Evolutionary conservation across 2,113 vertebrate species (phyloP).

Genomic region (Microcebus ravelobensis): DNA sequence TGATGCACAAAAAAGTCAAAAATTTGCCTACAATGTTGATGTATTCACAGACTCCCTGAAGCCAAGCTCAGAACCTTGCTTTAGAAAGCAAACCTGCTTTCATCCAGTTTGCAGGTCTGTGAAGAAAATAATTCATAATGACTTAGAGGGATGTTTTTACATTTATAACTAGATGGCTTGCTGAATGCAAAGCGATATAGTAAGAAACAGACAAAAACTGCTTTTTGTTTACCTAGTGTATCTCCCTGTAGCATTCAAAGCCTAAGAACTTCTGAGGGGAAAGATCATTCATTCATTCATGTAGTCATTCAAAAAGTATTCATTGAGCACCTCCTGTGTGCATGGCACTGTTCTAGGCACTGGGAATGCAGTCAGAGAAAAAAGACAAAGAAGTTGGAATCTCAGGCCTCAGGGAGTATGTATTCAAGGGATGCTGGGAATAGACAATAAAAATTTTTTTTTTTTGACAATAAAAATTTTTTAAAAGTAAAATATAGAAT

Average conservation of each 20-base stretch:
- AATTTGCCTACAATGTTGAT: constrained; percentile 9
- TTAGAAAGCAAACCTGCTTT: constrained; percentile 45
- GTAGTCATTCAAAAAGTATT: not conserved
- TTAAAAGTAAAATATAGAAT: not conserved
- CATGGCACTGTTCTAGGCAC: not conserved
- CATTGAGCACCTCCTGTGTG: not conserved
- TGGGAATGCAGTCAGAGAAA: not conserved
- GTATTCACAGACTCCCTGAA: constrained; percentile 22
- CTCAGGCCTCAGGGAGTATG: not conserved
- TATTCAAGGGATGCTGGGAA: not conserved
- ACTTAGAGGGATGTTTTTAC: not conserved
- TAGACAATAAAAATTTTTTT: not conserved
- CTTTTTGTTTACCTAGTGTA: not conserved
- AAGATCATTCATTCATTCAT: not conserved
- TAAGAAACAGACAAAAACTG: constrained; percentile 2
- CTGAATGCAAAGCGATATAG: not conserved
- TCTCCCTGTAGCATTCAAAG: not conserved
- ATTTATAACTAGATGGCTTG: constrained; percentile 26
- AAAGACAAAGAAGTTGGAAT: not conserved
- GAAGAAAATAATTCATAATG: constrained; percentile 24
- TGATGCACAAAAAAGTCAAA: not conserved
- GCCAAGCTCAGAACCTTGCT: constrained; percentile 45
- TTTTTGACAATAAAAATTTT: not conserved
- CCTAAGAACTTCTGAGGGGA: not conserved
- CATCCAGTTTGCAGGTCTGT: constrained; percentile 30